Conservation (phyloP, 2,113 vertebrate species). For the Shinisaurus crocodilurus region DNA sequence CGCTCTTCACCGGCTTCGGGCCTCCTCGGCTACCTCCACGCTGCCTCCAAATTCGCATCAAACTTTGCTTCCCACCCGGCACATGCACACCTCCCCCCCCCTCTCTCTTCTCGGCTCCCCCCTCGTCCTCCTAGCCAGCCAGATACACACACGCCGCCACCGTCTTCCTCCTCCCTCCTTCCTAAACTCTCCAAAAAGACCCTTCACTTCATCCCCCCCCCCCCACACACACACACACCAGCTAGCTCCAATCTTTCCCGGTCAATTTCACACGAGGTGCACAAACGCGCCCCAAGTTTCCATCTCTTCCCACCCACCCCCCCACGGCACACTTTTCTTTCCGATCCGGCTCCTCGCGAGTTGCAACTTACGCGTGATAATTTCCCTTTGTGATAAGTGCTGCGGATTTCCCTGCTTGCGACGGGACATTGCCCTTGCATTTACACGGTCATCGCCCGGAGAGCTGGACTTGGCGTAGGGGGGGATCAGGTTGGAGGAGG, state of each 20-base stretch:
- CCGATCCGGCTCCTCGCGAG: slow-evolving; percentile 65
- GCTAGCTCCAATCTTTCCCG: neutral
- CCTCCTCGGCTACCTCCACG: neutral
- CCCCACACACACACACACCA: too few species aligned
- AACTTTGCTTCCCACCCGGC: neutral
- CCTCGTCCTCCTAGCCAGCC: neutral
- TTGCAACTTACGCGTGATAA: slow-evolving; percentile 90
- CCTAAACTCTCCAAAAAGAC: neutral
- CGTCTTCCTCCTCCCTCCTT: neutral
- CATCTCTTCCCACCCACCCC: neutral
- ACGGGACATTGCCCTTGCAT: slow-evolving; percentile 99
- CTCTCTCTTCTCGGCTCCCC: neutral
- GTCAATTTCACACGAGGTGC: neutral
- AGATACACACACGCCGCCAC: neutral
- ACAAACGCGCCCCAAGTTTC: neutral
- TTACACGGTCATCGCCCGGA: slow-evolving; percentile 97
- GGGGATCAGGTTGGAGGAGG: slow-evolving; percentile 75
- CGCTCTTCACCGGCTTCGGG: neutral
- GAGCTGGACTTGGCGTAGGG: slow-evolving; percentile 86
- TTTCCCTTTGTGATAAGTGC: slow-evolving; percentile 98
- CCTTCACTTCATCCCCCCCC: slow-evolving; percentile 24
- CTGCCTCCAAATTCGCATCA: slow-evolving; percentile 11
- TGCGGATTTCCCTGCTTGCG: slow-evolving; percentile 99
- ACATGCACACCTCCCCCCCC: neutral
- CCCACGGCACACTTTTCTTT: slow-evolving; percentile 46